These are phyloP conservation scores for Aphis craccivora DNA, from an alignment of 1,140 invertebrate genomes.

Conservation along the genomic window DNA sequence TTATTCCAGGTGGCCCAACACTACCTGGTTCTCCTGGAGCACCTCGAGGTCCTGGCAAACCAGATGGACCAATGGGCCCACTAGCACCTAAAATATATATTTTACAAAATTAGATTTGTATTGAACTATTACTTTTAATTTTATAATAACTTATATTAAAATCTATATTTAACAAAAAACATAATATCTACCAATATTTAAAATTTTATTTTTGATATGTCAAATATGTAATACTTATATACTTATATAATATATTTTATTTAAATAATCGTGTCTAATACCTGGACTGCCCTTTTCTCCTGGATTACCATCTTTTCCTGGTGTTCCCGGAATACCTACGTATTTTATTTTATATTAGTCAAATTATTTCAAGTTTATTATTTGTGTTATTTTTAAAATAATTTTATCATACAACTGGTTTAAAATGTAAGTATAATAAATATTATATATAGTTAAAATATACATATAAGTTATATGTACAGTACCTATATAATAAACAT, in stretches of 20 bases:
- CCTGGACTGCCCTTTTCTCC: slow-evolving; percentile 80
- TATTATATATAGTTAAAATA: background rate
- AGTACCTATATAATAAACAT: slow-evolving; percentile 64
- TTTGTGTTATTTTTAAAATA: too few relatives aligned
- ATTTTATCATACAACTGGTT: background rate
- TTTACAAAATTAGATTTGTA: background rate
- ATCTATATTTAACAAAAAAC: background rate
- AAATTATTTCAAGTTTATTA: background rate
- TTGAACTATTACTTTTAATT: background rate
- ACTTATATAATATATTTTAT: too few relatives aligned
- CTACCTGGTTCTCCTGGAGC: slow-evolving; percentile 73
- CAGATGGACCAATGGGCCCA: slow-evolving; percentile 72
- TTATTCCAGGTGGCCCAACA: slow-evolving; percentile 73
- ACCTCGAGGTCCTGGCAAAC: slow-evolving; percentile 72
- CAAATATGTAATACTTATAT: background rate
- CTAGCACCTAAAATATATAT: slow-evolving; percentile 49
- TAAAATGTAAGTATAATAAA: background rate
- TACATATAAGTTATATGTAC: background rate
- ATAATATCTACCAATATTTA: background rate
- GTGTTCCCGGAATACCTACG: slow-evolving; percentile 67
- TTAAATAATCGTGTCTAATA: slow-evolving; percentile 63
- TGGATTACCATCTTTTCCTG: slow-evolving; percentile 73
- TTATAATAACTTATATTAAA: slow-evolving; percentile 62
- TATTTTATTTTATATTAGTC: background rate
- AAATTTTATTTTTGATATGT: background rate